Conservation (phyloP, 2,888 invertebrate species). For the Noctua comes region DNA sequence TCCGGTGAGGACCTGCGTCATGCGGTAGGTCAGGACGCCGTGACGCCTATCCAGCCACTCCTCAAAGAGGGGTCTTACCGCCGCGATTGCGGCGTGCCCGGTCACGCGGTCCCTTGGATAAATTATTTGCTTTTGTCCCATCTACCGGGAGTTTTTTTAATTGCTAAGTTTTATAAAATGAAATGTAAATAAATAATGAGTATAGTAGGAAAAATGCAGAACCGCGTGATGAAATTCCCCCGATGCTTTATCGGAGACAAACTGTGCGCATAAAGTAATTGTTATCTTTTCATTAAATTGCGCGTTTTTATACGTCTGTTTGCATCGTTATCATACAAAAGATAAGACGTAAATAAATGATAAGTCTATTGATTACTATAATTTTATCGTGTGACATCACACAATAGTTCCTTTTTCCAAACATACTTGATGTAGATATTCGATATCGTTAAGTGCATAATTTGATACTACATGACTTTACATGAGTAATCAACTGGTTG, state of each 20-base stretch:
- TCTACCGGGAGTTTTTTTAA: background rate
- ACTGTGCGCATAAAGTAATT: constrained; percentile 1
- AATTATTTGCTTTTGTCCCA: background rate
- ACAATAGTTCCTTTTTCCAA: background rate
- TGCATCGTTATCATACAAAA: constrained; percentile 23
- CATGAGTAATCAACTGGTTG: background rate
- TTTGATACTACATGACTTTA: background rate
- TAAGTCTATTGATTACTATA: constrained; percentile 32
- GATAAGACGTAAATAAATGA: constrained; percentile 38
- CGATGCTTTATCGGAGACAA: constrained; percentile 6
- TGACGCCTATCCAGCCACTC: no score
- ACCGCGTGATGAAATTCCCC: background rate
- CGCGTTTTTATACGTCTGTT: constrained; percentile 22
- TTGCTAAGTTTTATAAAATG: background rate
- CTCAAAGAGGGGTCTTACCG: no score
- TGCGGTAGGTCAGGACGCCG: no score
- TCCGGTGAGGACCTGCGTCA: no score
- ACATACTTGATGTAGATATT: background rate
- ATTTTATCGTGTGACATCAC: constrained; percentile 28
- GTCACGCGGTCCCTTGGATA: background rate
- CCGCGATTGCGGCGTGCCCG: no score
- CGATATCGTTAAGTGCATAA: background rate
- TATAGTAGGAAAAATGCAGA: background rate
- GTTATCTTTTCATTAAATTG: constrained; percentile 31
- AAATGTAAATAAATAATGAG: background rate